Conservation (phyloP, 2,888 invertebrate genomes). For the Electrophaes corylata region DNA sequence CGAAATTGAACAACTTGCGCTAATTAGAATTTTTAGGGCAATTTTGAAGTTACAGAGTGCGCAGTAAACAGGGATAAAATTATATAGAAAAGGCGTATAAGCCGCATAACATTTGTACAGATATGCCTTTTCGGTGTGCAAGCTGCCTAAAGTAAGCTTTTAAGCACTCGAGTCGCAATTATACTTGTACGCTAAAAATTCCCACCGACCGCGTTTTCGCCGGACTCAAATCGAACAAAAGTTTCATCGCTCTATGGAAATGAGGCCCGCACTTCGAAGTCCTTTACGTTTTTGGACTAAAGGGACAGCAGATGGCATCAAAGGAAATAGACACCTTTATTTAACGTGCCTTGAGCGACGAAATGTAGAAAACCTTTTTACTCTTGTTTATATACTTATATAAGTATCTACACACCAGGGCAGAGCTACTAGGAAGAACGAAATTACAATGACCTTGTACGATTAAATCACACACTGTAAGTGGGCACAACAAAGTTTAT, state of each 20-base stretch:
- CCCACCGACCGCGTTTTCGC: conserved; percentile 53
- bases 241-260: conserved; percentile 56
- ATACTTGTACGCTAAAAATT: conserved; percentile 60
- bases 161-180: conserved; percentile 68
- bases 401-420: not conserved
- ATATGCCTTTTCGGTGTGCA: conserved; percentile 15
- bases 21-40: no score
- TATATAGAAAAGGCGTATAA: no score
- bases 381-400: not conserved
- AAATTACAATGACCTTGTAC: no score
- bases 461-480: no score
- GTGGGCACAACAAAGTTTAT: no score
- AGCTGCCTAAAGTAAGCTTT: conserved; percentile 61
- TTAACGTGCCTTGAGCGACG: not conserved
- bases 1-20: no score
- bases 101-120: no score
- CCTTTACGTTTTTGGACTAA: conserved; percentile 45
- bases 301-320: conserved; percentile 33
- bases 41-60: no score
- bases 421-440: not conserved
- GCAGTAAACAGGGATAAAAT: no score
- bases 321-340: conserved; percentile 22
- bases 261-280: conserved; percentile 43
- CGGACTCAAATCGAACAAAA: conserved; percentile 56
- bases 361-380: not conserved